These are phyloP conservation scores for Synergus itoensis DNA, from an alignment of 2,888 invertebrate genomes.

Conservation along the genomic window DNA sequence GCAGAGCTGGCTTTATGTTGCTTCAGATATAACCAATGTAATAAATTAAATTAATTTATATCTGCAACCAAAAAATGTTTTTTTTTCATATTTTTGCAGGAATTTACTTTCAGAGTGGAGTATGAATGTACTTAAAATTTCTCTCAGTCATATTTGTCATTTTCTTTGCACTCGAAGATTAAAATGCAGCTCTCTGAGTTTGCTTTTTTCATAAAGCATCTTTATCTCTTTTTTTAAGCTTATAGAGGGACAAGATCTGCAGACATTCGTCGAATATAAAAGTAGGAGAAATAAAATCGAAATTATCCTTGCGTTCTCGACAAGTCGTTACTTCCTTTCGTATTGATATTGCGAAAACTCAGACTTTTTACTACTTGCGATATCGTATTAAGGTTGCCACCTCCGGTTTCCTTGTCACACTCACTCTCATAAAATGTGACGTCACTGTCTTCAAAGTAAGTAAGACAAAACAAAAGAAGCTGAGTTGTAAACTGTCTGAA, in stretches of 20 bases:
- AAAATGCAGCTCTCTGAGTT: not conserved
- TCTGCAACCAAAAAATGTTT: too few species aligned
- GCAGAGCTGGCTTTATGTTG: too few species aligned
- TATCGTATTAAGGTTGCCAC: not conserved
- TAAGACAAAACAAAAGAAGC: too few species aligned
- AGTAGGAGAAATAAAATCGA: not conserved
- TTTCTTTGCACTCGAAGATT: not conserved
- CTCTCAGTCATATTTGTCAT: not conserved
- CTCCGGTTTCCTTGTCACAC: too few species aligned
- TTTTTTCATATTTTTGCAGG: too few species aligned
- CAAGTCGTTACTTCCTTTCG: not conserved
- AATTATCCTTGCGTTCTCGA: not conserved
- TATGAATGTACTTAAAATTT: not conserved
- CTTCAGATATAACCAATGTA: too few species aligned
- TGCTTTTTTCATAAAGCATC: not conserved
- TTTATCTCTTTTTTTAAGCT: not conserved
- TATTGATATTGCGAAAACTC: not conserved
- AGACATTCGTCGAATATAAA: not conserved
- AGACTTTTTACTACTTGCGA: not conserved
- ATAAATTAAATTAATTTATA: too few species aligned
- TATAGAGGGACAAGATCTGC: not conserved
- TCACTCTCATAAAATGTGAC: too few species aligned
- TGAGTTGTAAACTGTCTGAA: too few species aligned
- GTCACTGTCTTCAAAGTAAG: too few species aligned
- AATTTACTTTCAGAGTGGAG: too few species aligned